Evolutionary conservation across 2,797 vertebrate species (phyloP).

Genomic region (Alectoris magna): DNA sequence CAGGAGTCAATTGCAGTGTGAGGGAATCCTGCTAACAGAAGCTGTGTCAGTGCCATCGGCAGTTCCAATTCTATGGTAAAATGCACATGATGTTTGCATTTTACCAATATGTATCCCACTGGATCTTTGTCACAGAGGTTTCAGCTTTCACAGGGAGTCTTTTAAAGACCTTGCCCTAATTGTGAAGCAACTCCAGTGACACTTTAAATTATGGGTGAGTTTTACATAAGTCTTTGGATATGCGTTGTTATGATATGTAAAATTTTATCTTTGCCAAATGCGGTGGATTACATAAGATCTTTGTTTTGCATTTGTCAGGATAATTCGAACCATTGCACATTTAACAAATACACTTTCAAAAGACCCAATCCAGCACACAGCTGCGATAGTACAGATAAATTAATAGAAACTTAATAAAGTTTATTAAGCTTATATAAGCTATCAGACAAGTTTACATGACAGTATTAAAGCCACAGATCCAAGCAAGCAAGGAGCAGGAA

Average conservation of each 20-base stretch:
- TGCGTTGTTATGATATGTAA: constrained; percentile 44
- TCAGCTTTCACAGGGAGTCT: constrained; percentile 6
- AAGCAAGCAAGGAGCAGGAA: not conserved
- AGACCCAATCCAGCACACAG: not conserved
- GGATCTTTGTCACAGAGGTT: not conserved
- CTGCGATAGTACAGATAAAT: not conserved
- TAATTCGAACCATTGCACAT: not conserved
- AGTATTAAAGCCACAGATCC: not conserved
- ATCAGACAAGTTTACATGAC: not conserved
- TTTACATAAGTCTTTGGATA: constrained; percentile 54
- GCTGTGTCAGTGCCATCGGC: fast-evolving
- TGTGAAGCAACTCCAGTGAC: constrained; percentile 39
- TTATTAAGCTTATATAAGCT: not conserved
- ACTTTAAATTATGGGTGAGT: constrained; percentile 68
- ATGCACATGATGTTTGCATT: fast-evolving
- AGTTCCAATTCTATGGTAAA: not conserved
- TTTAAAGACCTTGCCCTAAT: constrained; percentile 62
- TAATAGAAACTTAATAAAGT: not conserved
- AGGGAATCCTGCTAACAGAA: not conserved
- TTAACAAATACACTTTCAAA: not conserved
- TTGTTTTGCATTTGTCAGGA: constrained; percentile 46
- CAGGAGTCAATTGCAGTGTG: not conserved
- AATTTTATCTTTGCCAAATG: constrained; percentile 46
- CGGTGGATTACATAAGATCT: constrained; percentile 43
- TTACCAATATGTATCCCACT: fast-evolving